A percentile compares a stretch with the other conserved stretches of the same genome.
phyloP scores from a whole-genome alignment of 1,140 invertebrate genomes.

The Ceratosolen solmsi region DNA sequence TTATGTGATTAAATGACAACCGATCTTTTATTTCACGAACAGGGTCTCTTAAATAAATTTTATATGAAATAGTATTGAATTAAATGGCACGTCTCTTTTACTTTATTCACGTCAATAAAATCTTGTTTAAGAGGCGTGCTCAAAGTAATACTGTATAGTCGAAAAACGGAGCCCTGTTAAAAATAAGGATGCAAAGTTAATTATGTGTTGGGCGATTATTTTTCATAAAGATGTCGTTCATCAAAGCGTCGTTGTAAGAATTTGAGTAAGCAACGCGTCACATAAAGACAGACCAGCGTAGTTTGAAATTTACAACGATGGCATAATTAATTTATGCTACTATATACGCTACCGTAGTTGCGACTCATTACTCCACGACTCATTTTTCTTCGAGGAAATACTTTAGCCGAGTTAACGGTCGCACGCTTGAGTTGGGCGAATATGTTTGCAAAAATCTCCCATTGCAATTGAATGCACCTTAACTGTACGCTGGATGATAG shows the following conservation, averaged over 20 bases:
- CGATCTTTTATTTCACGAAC: neutral
- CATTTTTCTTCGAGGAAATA: neutral
- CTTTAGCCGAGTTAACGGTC: neutral
- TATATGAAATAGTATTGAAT: neutral
- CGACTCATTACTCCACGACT: neutral
- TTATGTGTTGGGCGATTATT: neutral
- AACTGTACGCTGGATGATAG: neutral
- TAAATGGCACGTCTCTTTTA: neutral
- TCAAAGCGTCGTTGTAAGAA: neutral
- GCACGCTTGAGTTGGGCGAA: neutral
- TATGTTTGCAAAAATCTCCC: neutral
- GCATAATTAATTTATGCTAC: conserved; percentile 10
- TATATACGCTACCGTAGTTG: neutral
- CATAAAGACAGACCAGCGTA: neutral
- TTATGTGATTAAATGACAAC: neutral
- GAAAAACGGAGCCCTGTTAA: neutral
- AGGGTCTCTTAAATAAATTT: neutral
- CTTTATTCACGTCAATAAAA: neutral
- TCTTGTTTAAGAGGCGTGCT: neutral
- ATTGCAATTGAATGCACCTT: neutral
- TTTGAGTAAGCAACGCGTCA: neutral
- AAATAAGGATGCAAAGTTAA: neutral
- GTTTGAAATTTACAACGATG: neutral
- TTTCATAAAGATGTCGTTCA: neutral
- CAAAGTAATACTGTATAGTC: neutral